These are phyloP conservation scores for Neoascia interrupta DNA, from an alignment of 2,888 invertebrate genomes.

Conservation along the genomic window DNA sequence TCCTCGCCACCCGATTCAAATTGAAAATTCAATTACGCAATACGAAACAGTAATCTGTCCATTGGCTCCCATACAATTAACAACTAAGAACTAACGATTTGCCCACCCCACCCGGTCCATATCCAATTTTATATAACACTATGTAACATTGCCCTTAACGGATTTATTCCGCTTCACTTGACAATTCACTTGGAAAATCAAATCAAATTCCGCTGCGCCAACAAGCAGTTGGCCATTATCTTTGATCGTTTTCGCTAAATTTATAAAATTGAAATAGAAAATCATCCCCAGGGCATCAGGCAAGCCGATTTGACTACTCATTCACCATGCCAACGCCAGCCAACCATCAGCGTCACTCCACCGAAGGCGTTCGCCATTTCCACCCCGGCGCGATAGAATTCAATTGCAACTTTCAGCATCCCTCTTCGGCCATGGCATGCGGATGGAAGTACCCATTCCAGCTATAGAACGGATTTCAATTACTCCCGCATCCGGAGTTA, in stretches of 20 bases:
- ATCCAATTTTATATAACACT: not conserved
- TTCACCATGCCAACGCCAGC: conserved; percentile 14
- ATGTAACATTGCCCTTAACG: conserved; percentile 27
- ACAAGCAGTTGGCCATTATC: conserved; percentile 55
- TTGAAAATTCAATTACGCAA: conserved; percentile 26
- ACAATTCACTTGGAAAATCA: conserved; percentile 70
- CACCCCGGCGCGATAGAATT: conserved; percentile 57
- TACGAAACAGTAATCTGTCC: conserved; percentile 4
- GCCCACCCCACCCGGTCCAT: not conserved
- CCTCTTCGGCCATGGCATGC: conserved; percentile 52
- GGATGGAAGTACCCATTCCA: conserved; percentile 31
- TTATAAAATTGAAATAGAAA: conserved; percentile 69
- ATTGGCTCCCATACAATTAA: conserved; percentile 3
- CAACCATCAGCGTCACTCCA: conserved; percentile 29
- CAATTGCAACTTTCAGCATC: conserved; percentile 68
- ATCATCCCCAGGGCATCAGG: conserved; percentile 39
- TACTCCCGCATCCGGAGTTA: conserved; percentile 65
- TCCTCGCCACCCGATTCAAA: too few relatives aligned
- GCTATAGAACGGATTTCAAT: conserved; percentile 59
- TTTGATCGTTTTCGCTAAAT: conserved; percentile 64
- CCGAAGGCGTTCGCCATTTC: conserved; percentile 26
- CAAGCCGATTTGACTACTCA: not conserved
- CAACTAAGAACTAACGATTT: conserved; percentile 18
- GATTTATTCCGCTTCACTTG: conserved; percentile 57
- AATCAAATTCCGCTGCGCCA: conserved; percentile 60